Evolutionary conservation across 2,113 vertebrate species (phyloP).

Genomic region (Glaucomys volans): DNA sequence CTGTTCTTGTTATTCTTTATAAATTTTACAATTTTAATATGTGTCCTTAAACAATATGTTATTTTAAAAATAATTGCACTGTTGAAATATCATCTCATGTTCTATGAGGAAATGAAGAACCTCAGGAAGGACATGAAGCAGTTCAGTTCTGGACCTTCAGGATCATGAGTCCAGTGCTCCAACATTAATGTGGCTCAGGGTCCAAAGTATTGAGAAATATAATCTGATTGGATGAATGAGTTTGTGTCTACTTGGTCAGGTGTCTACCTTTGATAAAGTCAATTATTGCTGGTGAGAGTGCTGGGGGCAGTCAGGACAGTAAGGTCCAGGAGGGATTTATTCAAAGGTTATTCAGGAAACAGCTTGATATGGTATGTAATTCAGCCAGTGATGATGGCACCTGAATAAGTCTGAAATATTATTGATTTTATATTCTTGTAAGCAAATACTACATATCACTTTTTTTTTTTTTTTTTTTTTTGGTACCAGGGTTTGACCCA

Average conservation of each 20-base stretch:
- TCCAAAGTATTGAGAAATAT: neutral
- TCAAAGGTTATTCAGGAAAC: neutral
- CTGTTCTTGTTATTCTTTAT: neutral
- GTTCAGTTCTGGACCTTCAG: neutral
- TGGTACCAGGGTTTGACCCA: too few species aligned
- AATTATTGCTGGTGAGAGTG: neutral
- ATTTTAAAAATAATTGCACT: slow-evolving; percentile 5
- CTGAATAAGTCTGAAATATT: slow-evolving; percentile 28
- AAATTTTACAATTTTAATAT: neutral
- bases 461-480: neutral
- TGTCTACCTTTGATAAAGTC: neutral
- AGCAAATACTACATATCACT: neutral
- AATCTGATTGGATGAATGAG: neutral
- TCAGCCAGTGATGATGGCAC: neutral
- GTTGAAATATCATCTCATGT: neutral
- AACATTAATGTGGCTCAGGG: neutral
- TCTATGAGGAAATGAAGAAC: neutral
- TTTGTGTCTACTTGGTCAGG: neutral
- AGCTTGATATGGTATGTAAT: neutral
- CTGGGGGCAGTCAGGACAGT: neutral
- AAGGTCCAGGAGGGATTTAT: neutral
- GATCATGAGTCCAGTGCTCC: neutral
- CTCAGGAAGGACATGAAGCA: neutral
- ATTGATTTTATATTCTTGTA: slow-evolving; percentile 19
- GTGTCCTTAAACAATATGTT: neutral